Percentiles rank a stretch among this genome's conserved stretches.
phyloP scores from a whole-genome alignment of 2,113 vertebrate genomes.

The Alaudala cheleensis region DNA sequence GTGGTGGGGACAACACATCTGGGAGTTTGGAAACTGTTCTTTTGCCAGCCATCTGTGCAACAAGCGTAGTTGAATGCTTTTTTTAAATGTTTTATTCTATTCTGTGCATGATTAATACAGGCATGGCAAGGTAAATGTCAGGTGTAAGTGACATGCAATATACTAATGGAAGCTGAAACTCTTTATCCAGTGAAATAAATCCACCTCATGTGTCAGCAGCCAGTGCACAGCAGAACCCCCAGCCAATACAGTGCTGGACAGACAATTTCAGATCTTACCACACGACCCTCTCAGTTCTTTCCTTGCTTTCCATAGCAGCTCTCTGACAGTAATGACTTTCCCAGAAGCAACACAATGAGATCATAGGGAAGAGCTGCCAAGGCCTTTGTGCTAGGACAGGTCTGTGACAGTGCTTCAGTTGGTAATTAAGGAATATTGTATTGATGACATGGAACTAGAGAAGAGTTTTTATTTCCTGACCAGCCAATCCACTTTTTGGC shows the following conservation, averaged over 20 bases:
- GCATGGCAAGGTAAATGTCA: neutral
- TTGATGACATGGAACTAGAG: neutral
- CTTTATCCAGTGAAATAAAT: neutral
- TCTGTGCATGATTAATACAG: neutral
- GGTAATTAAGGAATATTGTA: neutral
- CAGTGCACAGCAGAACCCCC: neutral
- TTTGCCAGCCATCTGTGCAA: neutral
- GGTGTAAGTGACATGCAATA: neutral
- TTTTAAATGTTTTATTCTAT: neutral
- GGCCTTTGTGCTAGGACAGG: neutral
- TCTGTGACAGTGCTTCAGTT: neutral
- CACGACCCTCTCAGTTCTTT: neutral
- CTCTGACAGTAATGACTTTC: neutral
- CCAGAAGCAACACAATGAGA: neutral
- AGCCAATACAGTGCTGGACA: neutral
- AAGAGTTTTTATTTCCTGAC: neutral
- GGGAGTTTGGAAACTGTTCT: neutral
- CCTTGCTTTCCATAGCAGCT: neutral
- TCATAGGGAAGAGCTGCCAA: neutral
- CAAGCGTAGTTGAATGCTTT: neutral
- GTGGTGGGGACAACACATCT: neutral
- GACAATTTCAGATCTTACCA: neutral
- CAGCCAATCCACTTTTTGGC: neutral
- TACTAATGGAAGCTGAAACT: neutral
- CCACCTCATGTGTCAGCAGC: neutral